Evolutionary conservation across 2,888 invertebrate species (phyloP), one percentile per base, ranked within the genome.

Genomic region (Volucella inanis): DNA sequence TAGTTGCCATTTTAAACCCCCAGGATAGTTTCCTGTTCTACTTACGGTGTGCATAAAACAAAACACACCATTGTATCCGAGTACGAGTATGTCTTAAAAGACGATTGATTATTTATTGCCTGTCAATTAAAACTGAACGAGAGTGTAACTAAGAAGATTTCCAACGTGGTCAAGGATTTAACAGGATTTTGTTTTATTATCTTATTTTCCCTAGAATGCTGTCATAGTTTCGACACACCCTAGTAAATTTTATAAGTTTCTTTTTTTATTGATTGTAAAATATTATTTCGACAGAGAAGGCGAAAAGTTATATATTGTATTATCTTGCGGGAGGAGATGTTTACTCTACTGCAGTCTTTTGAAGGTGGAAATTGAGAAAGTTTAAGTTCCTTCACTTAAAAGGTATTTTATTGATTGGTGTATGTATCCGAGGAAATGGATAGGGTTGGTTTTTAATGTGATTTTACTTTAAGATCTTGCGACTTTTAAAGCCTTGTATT

Each of bases 61-160:
- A 55, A 41, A 72, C 64, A 47, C 55, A 68, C 79, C 68, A 45
- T 18, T 68, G 43, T n/a, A 62, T 57, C 77, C 31, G 6, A 31
- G 31, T 31, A 31, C 31, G 82, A 54, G 67, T 59, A 72, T 38
- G 62, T 64, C 68, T 68, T 18, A 11, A 43, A 22, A 39, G 45
- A 68, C 52, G 57, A 74, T 72, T 83, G 83, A 79, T 79, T 78
- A 83, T 83, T 74, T 79, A 83, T 83, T 74, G 71, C 57, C 83
- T 74, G 83, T 83, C 83, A 83, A 79, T 79, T 83, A 83, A 74
- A 62, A 3, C 72, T 50, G 50, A 78, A 68, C 71, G 38, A 67
- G 62, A 55, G 59, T 74, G 74, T 67, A 74, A 61, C 45, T 15
- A 18, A 14, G 14, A 74, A n/a, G 62, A 83, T 79, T 70, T 68